A percentile compares a stretch with the other conserved stretches of the same genome.
These are phyloP conservation scores for Pseudorectes ferrugineus DNA, from an alignment of 2,113 vertebrate species.

Conservation along the genomic window DNA sequence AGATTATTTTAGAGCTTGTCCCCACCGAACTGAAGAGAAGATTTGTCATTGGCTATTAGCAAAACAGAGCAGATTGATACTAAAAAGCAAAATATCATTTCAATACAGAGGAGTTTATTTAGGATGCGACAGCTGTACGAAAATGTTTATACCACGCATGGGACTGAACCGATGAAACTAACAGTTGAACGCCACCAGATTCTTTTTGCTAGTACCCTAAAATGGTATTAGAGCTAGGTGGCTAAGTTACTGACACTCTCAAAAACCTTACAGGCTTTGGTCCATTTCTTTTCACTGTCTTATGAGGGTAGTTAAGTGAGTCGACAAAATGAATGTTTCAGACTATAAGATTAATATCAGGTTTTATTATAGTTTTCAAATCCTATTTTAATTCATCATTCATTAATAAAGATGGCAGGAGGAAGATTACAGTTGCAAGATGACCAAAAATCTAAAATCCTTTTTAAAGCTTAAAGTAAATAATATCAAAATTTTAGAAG, in stretches of 20 bases:
- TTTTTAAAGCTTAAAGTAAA: not conserved
- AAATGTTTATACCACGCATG: not conserved
- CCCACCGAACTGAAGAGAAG: not conserved
- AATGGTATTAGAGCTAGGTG: not conserved
- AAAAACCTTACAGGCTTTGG: not conserved
- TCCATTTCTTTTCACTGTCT: not conserved
- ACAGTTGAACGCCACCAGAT: not conserved
- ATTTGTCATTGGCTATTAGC: not conserved
- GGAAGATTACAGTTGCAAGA: not conserved
- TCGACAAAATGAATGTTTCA: not conserved
- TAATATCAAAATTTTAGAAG: not conserved
- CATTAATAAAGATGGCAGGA: not conserved
- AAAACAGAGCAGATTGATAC: not conserved
- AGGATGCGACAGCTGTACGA: not conserved
- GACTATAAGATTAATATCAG: not conserved
- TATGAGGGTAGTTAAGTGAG: not conserved
- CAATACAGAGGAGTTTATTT: not conserved
- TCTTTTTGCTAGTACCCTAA: not conserved
- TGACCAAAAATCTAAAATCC: not conserved
- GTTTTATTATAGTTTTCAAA: not conserved
- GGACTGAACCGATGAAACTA: not conserved
- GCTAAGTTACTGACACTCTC: not conserved
- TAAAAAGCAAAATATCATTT: not conserved
- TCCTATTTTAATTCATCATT: not conserved
- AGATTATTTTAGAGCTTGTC: not conserved